These are phyloP conservation scores for Drosophila koepferae DNA, from an alignment of 2,888 invertebrate genomes.

Conservation along the genomic window DNA sequence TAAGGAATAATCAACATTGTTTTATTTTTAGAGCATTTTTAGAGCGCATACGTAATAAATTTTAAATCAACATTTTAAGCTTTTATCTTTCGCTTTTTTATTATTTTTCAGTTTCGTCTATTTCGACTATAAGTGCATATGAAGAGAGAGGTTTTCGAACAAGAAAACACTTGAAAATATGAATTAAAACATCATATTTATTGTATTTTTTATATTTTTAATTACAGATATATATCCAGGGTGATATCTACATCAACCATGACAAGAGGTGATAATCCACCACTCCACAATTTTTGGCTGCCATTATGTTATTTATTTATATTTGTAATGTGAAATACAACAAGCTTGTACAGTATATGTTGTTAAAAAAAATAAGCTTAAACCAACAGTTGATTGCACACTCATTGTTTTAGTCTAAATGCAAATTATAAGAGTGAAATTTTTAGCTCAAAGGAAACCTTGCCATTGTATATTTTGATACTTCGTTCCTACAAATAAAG, in stretches of 20 bases:
- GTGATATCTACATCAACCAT: conserved; percentile 29
- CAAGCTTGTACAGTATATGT: conserved; percentile 8
- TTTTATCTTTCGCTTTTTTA: no score
- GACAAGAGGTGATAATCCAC: conserved; percentile 34
- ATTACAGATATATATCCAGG: conserved; percentile 40
- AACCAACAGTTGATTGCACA: not conserved
- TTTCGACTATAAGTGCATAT: no score
- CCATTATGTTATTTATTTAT: conserved; percentile 23
- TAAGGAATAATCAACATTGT: no score
- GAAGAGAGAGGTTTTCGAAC: no score
- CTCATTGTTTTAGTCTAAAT: conserved; percentile 14
- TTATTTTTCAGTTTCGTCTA: no score
- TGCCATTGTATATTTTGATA: conserved; percentile 12
- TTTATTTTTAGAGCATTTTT: no score
- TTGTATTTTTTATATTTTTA: conserved; percentile 5
- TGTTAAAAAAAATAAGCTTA: conserved; percentile 9
- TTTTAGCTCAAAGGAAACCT: conserved; percentile 1
- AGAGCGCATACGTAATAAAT: no score
- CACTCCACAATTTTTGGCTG: conserved; percentile 26
- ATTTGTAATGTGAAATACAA: conserved; percentile 17
- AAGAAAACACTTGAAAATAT: no score
- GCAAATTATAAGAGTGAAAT: conserved; percentile 9
- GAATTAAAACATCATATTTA: not conserved
- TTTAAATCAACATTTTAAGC: no score
- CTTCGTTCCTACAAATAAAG: conserved; percentile 4